Evolutionary conservation across 2,797 vertebrate species (phyloP), one percentile per base, ranked within the genome.

Genomic region (Apodemus agrarius): DNA sequence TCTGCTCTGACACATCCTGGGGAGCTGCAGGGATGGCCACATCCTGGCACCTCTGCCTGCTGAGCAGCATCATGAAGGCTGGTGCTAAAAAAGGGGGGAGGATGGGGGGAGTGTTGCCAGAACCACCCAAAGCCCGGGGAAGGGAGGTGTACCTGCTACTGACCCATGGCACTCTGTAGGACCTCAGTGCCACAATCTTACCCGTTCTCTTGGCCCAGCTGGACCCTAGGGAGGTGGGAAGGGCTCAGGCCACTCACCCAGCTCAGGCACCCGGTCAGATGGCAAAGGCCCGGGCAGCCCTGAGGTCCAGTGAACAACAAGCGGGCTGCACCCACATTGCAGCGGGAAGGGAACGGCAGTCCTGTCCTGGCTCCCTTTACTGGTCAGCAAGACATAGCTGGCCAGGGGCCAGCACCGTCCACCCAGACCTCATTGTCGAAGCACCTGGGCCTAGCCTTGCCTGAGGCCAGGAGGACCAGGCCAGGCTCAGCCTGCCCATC

Each of bases 391-490:
- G 8, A 11, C 6, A 43, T 26, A 21, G 17, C 82, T 6, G 34
- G 84, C 21, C 0, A 0, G 43, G 11, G 31, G 19, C 8, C 7
- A 24, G 49, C 40, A 59, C 67, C 43, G 75, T 12, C 5, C 40
- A 16, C 26, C 2, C 24, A 17, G 0, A 19, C 24, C 46, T 26
- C 11, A 24, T 1, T 2, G 22, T 1, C 1, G 75, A 79, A 61
- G 37, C 24, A 1, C 31, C 69, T 31, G 54, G 88, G 74, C 12
- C 46, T 26, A 69, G 72, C 91, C 24, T 12, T 3, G 17, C 59
- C 90, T 79, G 37, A 74, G 74, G 34, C 12, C n/a, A 16, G 14
- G 13, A 63, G n/a, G 46, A 26, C 22, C 24, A 61, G 26, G 9
- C 43, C 65, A 10, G 65, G 12, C 11, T 3, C 17, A 19, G 22